Evolutionary conservation across 1,140 invertebrate species (phyloP), one percentile per base, ranked within the genome.

Genomic region (Nephotettix cincticeps): DNA sequence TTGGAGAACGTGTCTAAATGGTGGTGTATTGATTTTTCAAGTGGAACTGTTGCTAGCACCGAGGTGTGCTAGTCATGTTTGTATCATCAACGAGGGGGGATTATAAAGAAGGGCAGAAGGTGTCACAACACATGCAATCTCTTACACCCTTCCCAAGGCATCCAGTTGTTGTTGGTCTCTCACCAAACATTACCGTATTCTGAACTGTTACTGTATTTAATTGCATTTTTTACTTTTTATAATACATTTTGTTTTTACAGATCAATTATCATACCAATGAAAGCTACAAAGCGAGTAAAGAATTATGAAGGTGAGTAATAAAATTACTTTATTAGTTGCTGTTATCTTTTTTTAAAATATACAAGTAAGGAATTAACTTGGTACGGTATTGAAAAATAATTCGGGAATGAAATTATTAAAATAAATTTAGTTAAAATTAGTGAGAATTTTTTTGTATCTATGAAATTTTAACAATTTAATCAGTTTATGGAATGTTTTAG

Each of bases 1-100:
- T 21, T 11, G 56, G 4, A 61, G 14, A 61, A 4, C 56, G 9
- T 11, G 6, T 4, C 4, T 11, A 6, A 4, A 14, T 11, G 6
- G 47, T 6, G 47, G 9, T 61, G 21, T 61, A 61, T 61, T 61
- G 56, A 61, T 61, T 61, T 27, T 13, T 61, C 56, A 25, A 61
- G 56, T 61, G 23, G 56, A 6, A 29, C 27, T 61, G 56, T 29
- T 61, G 56, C 56, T 61, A 27, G 56, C 56, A 36, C n/a, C 4
- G 9, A 28, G 56, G 56, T 28, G 56, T 61, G 56, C 56, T 9
- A 61, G 56, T 61, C 56, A 61, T 23, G 56, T 61, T 61, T 61
- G 56, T 61, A 61, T 61, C 56, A 61, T 61, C 56, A 61, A 61
- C 28, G 56, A 61, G 27, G 56, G 56, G 56, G 32, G 4, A 36